These are phyloP conservation scores for Rhamnusium bicolor DNA, from an alignment of 2,888 invertebrate species.

Conservation along the genomic window DNA sequence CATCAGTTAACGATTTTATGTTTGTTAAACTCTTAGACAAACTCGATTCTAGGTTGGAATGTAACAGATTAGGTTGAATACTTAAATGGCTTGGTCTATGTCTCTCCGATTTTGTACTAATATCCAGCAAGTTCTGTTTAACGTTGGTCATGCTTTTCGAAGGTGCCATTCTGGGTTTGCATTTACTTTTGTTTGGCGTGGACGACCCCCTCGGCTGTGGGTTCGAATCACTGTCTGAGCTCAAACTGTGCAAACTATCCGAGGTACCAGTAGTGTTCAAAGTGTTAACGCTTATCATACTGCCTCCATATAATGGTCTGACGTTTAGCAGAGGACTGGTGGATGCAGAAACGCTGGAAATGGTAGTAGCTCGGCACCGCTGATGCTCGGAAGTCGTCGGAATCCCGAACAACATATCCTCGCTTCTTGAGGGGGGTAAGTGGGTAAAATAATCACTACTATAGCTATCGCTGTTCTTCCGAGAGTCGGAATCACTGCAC, in stretches of 20 bases:
- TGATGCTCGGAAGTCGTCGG: slow-evolving; percentile 60
- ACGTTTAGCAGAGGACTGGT: slow-evolving; percentile 81
- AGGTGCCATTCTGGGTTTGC: slow-evolving; percentile 75
- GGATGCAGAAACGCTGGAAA: slow-evolving; percentile 77
- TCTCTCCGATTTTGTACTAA: slow-evolving; percentile 57
- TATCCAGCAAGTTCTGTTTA: slow-evolving; percentile 68
- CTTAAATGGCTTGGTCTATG: slow-evolving; percentile 62
- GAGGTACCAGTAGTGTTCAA: slow-evolving; percentile 75
- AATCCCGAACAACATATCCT: slow-evolving; percentile 78
- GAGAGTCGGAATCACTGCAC: slow-evolving; percentile 68
- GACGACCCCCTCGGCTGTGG: slow-evolving; percentile 72
- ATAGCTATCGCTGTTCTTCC: slow-evolving; percentile 67
- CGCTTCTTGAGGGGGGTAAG: slow-evolving; percentile 85
- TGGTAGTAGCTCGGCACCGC: slow-evolving; percentile 70
- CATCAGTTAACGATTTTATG: slow-evolving; percentile 59
- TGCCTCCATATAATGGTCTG: slow-evolving; percentile 77
- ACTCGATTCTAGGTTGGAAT: slow-evolving; percentile 64
- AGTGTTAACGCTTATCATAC: slow-evolving; percentile 78
- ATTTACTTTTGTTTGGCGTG: slow-evolving; percentile 69
- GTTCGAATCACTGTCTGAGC: slow-evolving; percentile 77
- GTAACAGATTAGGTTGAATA: slow-evolving; percentile 57
- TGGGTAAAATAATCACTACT: slow-evolving; percentile 70
- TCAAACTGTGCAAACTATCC: slow-evolving; percentile 80
- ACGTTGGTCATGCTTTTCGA: slow-evolving; percentile 79
- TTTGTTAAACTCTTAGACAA: slow-evolving; percentile 70